Evolutionary conservation across 2,888 invertebrate species (phyloP).

Genomic region (Zygaena filipendulae): DNA sequence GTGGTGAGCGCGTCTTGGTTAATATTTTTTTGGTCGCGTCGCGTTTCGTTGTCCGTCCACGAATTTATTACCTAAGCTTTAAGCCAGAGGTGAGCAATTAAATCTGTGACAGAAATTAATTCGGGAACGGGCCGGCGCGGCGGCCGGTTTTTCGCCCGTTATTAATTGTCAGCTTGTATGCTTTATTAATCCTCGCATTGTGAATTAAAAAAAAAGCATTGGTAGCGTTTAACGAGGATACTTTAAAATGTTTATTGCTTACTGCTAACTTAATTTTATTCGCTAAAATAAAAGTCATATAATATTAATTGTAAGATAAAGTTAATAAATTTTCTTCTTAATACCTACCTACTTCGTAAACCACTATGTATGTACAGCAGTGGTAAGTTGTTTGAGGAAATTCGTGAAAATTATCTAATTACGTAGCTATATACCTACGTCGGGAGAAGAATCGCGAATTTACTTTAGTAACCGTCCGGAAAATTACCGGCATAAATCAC

Average conservation of each 20-base stretch:
- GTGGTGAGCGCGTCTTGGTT: slow-evolving; percentile 37
- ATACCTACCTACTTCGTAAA: no score
- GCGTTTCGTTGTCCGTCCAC: slow-evolving; percentile 56
- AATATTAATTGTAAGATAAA: no score
- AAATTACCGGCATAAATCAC: slow-evolving; percentile 65
- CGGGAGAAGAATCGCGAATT: slow-evolving; percentile 60
- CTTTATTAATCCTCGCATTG: no score
- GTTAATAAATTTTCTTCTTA: no score
- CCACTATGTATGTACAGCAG: no score
- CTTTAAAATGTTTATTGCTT: no score
- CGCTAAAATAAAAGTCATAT: no score
- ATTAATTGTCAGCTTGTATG: slow-evolving; percentile 44
- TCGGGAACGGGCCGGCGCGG: slow-evolving; percentile 39
- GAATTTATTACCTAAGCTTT: slow-evolving; percentile 61
- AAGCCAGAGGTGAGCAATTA: slow-evolving; percentile 65
- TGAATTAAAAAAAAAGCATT: no score
- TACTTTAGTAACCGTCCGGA: slow-evolving; percentile 62
- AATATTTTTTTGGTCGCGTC: slow-evolving; percentile 54
- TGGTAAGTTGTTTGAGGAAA: no score
- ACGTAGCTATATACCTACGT: slow-evolving; percentile 63
- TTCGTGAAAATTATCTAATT: slow-evolving; percentile 62
- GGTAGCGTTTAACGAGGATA: no score
- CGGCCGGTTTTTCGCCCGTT: slow-evolving; percentile 30
- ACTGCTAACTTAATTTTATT: no score
- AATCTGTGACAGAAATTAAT: slow-evolving; percentile 65